Conservation (phyloP, 2,888 invertebrate genomes). For the Creontiades dilutus region DNA sequence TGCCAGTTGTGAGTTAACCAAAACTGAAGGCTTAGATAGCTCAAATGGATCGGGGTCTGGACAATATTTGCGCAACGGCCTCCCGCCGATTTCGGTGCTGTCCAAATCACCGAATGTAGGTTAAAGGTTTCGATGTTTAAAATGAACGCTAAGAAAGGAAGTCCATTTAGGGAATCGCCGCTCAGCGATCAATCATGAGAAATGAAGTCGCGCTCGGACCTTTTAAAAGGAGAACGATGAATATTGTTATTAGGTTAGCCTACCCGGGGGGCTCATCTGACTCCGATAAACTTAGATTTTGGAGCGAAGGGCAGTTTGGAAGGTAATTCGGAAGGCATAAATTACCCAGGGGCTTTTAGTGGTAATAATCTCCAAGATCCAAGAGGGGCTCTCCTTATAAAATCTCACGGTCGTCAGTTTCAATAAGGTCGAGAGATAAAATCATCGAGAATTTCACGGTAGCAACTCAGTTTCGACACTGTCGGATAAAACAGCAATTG, state of each 20-base stretch:
- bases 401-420: conserved; percentile 4
- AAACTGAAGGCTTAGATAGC: not conserved
- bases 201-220: conserved; percentile 56
- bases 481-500: no score
- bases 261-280: not conserved
- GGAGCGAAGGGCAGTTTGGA: not conserved
- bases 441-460: not conserved
- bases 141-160: not conserved
- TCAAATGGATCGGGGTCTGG: not conserved
- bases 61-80: conserved; percentile 21
- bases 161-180: not conserved
- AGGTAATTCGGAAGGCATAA: conserved; percentile 7
- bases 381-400: not conserved
- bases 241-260: conserved; percentile 29
- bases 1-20: not conserved
- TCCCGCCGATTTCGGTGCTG: not conserved
- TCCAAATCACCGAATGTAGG: conserved; percentile 12
- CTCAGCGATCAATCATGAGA: conserved; percentile 61
- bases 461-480: no score
- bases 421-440: not conserved
- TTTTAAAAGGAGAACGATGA: conserved; percentile 20
- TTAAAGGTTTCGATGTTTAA: conserved; percentile 10
- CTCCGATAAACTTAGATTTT: not conserved
- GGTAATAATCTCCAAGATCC: conserved; percentile 25
- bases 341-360: conserved; percentile 17